Evolutionary conservation across 2,797 vertebrate genomes (phyloP).

Genomic region (Glossophaga mutica): DNA sequence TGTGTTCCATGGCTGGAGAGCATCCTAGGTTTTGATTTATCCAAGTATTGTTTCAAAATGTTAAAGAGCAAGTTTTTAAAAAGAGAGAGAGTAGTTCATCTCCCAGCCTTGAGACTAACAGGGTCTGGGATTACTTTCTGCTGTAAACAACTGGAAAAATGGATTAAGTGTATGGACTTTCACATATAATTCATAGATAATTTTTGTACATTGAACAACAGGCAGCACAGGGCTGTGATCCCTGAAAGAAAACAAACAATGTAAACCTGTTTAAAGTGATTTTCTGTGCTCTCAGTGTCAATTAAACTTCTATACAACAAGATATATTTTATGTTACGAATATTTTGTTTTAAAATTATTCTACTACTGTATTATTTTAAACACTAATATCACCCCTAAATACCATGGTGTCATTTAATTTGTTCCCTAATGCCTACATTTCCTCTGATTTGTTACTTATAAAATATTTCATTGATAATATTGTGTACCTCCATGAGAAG

Average conservation of each 20-base stretch:
- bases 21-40: not conserved
- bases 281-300: not conserved
- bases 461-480: not conserved
- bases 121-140: not conserved
- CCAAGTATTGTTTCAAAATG: not conserved
- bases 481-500: not conserved
- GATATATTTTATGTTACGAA: not conserved
- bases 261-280: not conserved
- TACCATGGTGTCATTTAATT: not conserved
- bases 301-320: not conserved
- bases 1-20: not conserved
- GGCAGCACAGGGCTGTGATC: not conserved
- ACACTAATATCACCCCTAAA: not conserved
- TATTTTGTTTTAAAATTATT: conserved; percentile 19
- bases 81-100: not conserved
- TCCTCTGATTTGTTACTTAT: not conserved
- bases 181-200: not conserved
- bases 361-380: not conserved
- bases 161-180: not conserved
- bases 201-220: not conserved
- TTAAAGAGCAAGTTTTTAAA: not conserved
- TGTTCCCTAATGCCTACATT: not conserved
- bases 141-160: not conserved
- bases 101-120: not conserved
- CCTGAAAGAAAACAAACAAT: not conserved